These are phyloP conservation scores for Xenopus laevis DNA, from an alignment of 2,113 vertebrate genomes.

Conservation along the genomic window DNA sequence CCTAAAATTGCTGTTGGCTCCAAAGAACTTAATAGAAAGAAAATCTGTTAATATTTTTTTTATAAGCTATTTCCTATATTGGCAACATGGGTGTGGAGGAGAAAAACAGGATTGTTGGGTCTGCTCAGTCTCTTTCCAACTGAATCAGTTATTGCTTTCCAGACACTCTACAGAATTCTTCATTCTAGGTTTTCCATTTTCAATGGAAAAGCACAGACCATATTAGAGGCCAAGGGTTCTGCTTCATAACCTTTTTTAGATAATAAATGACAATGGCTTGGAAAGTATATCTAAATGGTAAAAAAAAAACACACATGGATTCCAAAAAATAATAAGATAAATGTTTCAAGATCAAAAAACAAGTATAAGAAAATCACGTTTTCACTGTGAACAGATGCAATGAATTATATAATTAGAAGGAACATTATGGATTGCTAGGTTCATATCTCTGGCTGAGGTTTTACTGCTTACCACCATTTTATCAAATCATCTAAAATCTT, in stretches of 20 bases:
- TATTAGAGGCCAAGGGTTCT: slow-evolving; percentile 21
- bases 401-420: slow-evolving; percentile 35
- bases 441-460: slow-evolving; percentile 20
- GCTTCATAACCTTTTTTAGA: slow-evolving; percentile 33
- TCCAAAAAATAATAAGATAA: slow-evolving; percentile 28
- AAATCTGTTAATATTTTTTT: slow-evolving; percentile 28
- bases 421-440: slow-evolving; percentile 18
- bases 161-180: slow-evolving; percentile 24
- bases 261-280: slow-evolving; percentile 18
- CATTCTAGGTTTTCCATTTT: background rate
- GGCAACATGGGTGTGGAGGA: slow-evolving; percentile 32
- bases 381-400: slow-evolving; percentile 35
- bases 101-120: slow-evolving; percentile 34
- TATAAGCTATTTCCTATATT: slow-evolving; percentile 36
- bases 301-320: slow-evolving; percentile 23
- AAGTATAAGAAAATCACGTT: slow-evolving; percentile 34
- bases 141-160: slow-evolving; percentile 23
- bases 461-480: slow-evolving; percentile 22
- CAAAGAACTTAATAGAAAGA: background rate
- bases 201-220: slow-evolving; percentile 35
- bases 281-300: slow-evolving; percentile 14
- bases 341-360: slow-evolving; percentile 18
- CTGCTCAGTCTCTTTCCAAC: slow-evolving; percentile 25
- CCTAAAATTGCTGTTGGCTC: background rate
- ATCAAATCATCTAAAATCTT: slow-evolving; percentile 33